Evolutionary conservation across 1,140 invertebrate genomes (phyloP).

Genomic region (Hylaeus volcanicus): DNA sequence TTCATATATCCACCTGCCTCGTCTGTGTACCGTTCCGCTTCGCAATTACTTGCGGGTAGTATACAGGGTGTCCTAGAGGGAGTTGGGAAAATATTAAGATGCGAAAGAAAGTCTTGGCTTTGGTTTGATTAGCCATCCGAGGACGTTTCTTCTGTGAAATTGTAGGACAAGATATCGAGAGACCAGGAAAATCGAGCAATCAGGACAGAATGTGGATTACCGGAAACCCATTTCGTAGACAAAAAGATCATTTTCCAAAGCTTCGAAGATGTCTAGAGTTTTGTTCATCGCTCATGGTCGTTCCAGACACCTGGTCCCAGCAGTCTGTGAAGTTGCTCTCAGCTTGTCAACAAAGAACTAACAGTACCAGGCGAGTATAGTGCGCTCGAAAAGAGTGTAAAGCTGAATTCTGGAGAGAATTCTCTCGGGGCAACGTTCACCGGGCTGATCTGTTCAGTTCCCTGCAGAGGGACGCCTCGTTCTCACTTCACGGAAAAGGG

Average conservation of each 20-base stretch:
- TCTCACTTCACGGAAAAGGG: constrained; percentile 44
- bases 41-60: not conserved
- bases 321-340: not conserved
- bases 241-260: not conserved
- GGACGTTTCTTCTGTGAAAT: no score
- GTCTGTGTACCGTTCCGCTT: not conserved
- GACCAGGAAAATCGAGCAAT: no score
- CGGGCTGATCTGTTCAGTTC: constrained; percentile 30
- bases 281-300: not conserved
- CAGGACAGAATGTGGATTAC: no score
- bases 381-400: not conserved
- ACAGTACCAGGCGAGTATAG: not conserved
- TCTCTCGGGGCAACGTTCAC: not conserved
- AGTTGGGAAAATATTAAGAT: no score
- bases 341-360: not conserved
- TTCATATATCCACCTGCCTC: constrained; percentile 17
- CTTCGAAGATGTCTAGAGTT: not conserved
- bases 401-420: not conserved
- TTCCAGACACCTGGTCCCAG: not conserved
- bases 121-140: no score
- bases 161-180: no score
- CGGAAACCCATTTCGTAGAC: not conserved
- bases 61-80: not conserved
- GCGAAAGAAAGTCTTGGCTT: no score
- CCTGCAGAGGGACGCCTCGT: not conserved